Percentiles rank a stretch among this genome's conserved stretches.
Evolutionary conservation across 2,888 invertebrate genomes (phyloP).

Genomic region (Plusia festucae): DNA sequence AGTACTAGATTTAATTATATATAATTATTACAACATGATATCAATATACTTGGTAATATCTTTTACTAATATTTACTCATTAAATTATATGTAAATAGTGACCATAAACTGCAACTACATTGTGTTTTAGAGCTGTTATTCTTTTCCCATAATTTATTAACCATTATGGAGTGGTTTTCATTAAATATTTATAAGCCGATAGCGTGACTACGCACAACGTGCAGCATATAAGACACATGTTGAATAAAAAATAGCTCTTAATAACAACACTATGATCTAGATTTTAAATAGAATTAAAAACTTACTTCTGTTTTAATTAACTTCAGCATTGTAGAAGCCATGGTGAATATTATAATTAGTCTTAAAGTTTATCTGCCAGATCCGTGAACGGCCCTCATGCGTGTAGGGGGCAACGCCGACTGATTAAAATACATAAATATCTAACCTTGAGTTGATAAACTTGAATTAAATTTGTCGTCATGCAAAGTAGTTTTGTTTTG

Average conservation of each 20-base stretch:
- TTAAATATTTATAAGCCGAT: slow-evolving; percentile 53
- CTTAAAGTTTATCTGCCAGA: slow-evolving; percentile 48
- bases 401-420: slow-evolving; percentile 74
- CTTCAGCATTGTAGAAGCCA: slow-evolving; percentile 84
- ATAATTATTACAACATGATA: background rate
- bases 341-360: slow-evolving; percentile 48
- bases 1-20: background rate
- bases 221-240: slow-evolving; percentile 22
- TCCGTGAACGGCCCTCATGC: slow-evolving; percentile 64
- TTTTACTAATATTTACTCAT: too few relatives aligned
- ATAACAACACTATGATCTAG: slow-evolving; percentile 19
- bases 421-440: slow-evolving; percentile 84
- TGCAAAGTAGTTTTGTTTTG: slow-evolving; percentile 51
- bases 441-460: slow-evolving; percentile 87
- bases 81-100: background rate
- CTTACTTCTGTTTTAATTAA: slow-evolving; percentile 85
- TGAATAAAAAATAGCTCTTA: slow-evolving; percentile 28
- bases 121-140: slow-evolving; percentile 23
- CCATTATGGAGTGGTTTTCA: slow-evolving; percentile 36
- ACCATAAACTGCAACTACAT: slow-evolving; percentile 1
- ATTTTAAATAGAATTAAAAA: slow-evolving; percentile 42
- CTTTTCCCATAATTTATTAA: slow-evolving; percentile 34
- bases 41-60: too few relatives aligned
- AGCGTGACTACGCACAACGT: slow-evolving; percentile 53
- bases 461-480: slow-evolving; percentile 67